Evolutionary conservation across 2,888 invertebrate genomes (phyloP).

Genomic region (Gasteruption jaculator): DNA sequence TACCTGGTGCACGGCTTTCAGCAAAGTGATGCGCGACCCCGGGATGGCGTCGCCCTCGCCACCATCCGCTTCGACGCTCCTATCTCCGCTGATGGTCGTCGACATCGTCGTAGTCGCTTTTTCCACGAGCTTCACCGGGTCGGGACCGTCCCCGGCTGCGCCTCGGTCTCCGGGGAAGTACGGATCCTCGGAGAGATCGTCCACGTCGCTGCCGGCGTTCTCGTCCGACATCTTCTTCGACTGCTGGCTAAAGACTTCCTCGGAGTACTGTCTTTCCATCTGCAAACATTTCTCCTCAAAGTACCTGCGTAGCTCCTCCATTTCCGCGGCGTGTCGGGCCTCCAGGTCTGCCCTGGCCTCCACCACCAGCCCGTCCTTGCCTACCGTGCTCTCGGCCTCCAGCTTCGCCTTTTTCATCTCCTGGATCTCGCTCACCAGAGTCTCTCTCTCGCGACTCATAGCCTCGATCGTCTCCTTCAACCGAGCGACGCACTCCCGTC

Average conservation of each 20-base stretch:
- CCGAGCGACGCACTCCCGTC: no score
- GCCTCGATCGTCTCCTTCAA: no score
- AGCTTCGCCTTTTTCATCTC: constrained; percentile 58
- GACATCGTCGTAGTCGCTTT: no score
- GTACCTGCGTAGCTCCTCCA: constrained; percentile 74
- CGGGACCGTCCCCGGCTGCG: constrained; percentile 34
- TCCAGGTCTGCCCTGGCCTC: constrained; percentile 59
- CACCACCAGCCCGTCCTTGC: neutral
- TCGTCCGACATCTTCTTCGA: constrained; percentile 58
- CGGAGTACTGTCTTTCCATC: constrained; percentile 74
- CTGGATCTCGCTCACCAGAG: no score
- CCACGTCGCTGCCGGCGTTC: constrained; percentile 45
- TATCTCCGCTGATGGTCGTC: no score
- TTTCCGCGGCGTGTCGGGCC: constrained; percentile 66
- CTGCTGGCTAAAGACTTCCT: constrained; percentile 66
- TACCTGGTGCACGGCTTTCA: constrained; percentile 33
- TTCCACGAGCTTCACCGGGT: no score
- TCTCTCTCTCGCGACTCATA: no score
- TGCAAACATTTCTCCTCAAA: constrained; percentile 78
- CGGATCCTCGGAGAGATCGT: constrained; percentile 52
- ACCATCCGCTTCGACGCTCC: constrained; percentile 20
- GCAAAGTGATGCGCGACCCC: constrained; percentile 15
- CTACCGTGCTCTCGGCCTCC: constrained; percentile 36
- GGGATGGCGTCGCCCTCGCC: constrained; percentile 21
- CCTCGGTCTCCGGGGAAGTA: constrained; percentile 37